Evolutionary conservation across 1,140 invertebrate species (phyloP), one percentile per base, ranked within the genome.

Genomic region (Kradibia gibbosae): DNA sequence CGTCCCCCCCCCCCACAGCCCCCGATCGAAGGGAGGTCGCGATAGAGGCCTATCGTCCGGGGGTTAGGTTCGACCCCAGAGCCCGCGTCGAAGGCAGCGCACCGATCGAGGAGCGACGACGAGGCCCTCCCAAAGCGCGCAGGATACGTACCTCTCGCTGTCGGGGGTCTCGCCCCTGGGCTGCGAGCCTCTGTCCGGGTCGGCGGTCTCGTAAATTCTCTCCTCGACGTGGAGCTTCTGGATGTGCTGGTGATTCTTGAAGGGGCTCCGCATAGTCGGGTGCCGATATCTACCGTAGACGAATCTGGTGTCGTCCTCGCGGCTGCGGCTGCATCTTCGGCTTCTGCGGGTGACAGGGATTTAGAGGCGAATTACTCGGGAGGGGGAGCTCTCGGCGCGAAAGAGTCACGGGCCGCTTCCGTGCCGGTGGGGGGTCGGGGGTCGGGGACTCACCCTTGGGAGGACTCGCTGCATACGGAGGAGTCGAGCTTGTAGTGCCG

Each of bases 111-210:
- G n/a, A n/a, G n/a, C n/a, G n/a, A n/a, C n/a, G n/a, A n/a, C n/a
- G n/a, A n/a, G n/a, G n/a, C n/a, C n/a, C n/a, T n/a, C n/a, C n/a
- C n/a, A n/a, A n/a, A n/a, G n/a, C n/a, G n/a, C n/a, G n/a, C n/a
- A n/a, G n/a, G n/a, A n/a, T n/a, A n/a, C n/a, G 67, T 94, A 96
- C 96, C 96, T 96, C 93, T 96, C 96, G 91, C 95, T 96, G 90
- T 96, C 96, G 86, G 95, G 95, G 75, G 95, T 95, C 90, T 96
- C 95, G 81, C 92, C 95, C 91, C 90, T 89, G 86, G 92, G 87
- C 90, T 91, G 92, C 84, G 89, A 91, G 86, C 89, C 91, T 88
- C 94, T 92, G 86, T 95, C 94, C 88, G 94, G 94, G 91, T 96
- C 95, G 84, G 95, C 95, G 86, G 94, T 95, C 92, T 96, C 95